Percentiles rank a stretch among this genome's conserved stretches.
Evolutionary conservation across 2,888 invertebrate genomes (phyloP).

Genomic region (Acleris cristana): DNA sequence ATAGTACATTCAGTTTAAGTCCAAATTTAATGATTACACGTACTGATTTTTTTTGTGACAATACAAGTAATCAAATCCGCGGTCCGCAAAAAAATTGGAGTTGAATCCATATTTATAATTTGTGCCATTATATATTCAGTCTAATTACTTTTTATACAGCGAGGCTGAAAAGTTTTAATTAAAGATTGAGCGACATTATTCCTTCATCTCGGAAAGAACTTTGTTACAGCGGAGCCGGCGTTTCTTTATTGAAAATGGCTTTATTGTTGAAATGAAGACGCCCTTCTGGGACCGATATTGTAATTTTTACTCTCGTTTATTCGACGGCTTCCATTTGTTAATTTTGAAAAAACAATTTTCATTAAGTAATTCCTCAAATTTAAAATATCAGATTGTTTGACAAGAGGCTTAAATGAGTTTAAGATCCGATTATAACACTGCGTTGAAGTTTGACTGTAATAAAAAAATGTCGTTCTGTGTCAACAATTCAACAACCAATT

Average conservation of each 20-base stretch:
- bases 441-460: too few relatives aligned
- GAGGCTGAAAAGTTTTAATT: slow-evolving; percentile 70
- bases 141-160: slow-evolving; percentile 59
- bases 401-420: too few relatives aligned
- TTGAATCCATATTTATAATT: slow-evolving; percentile 16
- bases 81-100: not conserved
- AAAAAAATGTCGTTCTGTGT: too few relatives aligned
- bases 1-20: too few relatives aligned
- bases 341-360: slow-evolving; percentile 16
- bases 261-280: slow-evolving; percentile 38
- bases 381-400: too few relatives aligned
- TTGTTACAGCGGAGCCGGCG: slow-evolving; percentile 54
- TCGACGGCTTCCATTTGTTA: slow-evolving; percentile 20
- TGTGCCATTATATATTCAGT: slow-evolving; percentile 48
- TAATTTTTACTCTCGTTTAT: slow-evolving; percentile 32
- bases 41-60: not conserved
- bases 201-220: slow-evolving; percentile 58
- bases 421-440: too few relatives aligned
- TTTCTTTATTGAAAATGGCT: slow-evolving; percentile 56
- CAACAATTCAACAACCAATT: too few relatives aligned
- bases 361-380: not conserved
- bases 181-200: slow-evolving; percentile 69
- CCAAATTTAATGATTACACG: too few relatives aligned
- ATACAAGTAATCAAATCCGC: not conserved
- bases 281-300: slow-evolving; percentile 36